Evolutionary conservation across 2,113 vertebrate genomes (phyloP).

Genomic region (Ceuthmochares aereus): DNA sequence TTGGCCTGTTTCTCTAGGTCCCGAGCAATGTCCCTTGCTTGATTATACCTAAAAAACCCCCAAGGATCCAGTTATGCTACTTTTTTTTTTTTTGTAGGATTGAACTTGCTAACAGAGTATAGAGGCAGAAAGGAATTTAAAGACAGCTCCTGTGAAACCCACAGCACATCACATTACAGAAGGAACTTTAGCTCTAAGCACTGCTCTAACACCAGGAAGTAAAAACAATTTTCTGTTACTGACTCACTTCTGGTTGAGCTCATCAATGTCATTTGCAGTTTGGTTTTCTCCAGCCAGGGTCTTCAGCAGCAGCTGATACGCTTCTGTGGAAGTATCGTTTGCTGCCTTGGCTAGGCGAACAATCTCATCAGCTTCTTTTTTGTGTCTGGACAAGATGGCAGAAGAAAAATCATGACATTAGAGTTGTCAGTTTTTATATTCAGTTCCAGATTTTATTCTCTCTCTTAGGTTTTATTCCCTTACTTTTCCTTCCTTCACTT

Average conservation of each 20-base stretch:
- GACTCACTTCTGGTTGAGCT: conserved; percentile 93
- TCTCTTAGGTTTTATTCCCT: neutral
- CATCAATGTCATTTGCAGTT: conserved; percentile 87
- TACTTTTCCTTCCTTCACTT: neutral
- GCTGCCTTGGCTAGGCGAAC: conserved; percentile 91
- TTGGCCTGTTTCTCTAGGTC: conserved; percentile 92
- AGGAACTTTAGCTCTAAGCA: neutral
- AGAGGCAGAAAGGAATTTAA: neutral
- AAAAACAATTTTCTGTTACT: neutral
- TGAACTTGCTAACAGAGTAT: neutral
- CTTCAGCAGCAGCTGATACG: conserved; percentile 87
- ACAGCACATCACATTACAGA: neutral
- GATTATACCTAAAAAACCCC: conserved; percentile 83
- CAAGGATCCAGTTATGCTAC: neutral
- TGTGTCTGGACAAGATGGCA: conserved; percentile 81
- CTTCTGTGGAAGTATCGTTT: conserved; percentile 91
- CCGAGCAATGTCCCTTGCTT: conserved; percentile 89
- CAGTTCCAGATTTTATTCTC: neutral
- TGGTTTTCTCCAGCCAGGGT: conserved; percentile 89
- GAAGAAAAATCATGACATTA: neutral
- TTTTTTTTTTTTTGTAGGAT: neutral
- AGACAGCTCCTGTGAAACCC: neutral
- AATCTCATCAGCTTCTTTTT: conserved; percentile 93
- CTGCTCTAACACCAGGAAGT: neutral
- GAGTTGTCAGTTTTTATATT: neutral